These are phyloP conservation scores for Uromys caudimaculatus DNA, from an alignment of 2,797 vertebrate genomes.

Conservation along the genomic window DNA sequence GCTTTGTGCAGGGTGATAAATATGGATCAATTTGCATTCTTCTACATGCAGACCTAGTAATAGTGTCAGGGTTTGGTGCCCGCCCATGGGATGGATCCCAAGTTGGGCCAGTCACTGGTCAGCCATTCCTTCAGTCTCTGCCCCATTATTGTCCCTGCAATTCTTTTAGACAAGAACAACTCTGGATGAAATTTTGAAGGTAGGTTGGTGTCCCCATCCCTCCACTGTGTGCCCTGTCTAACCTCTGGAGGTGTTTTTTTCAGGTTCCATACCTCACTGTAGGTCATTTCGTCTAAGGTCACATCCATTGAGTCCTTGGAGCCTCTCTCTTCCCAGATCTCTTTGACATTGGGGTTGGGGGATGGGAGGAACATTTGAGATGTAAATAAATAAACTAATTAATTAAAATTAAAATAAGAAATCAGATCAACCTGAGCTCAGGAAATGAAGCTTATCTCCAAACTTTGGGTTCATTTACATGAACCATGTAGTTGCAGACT, in stretches of 20 bases:
- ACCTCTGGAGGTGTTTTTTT: not conserved
- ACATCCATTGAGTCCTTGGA: not conserved
- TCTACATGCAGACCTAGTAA: not conserved
- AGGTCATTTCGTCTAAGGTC: not conserved
- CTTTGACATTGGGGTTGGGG: not conserved
- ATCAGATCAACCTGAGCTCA: not conserved
- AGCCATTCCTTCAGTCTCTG: not conserved
- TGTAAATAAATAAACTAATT: not conserved
- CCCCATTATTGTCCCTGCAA: not conserved
- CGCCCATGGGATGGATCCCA: not conserved
- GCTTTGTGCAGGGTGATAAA: too few relatives aligned
- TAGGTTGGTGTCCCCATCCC: not conserved
- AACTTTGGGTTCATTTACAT: not conserved
- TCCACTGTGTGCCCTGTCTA: not conserved
- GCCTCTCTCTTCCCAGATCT: not conserved
- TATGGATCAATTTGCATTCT: not conserved
- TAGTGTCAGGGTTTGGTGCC: too few relatives aligned
- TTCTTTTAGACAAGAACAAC: not conserved
- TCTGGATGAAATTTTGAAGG: not conserved
- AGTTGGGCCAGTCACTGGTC: not conserved
- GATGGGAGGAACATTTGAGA: not conserved
- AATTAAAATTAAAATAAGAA: not conserved
- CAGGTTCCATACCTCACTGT: not conserved
- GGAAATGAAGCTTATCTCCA: not conserved
- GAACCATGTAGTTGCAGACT: not conserved